Evolutionary conservation across 2,888 invertebrate genomes (phyloP).

Genomic region (Abscondita cerata): DNA sequence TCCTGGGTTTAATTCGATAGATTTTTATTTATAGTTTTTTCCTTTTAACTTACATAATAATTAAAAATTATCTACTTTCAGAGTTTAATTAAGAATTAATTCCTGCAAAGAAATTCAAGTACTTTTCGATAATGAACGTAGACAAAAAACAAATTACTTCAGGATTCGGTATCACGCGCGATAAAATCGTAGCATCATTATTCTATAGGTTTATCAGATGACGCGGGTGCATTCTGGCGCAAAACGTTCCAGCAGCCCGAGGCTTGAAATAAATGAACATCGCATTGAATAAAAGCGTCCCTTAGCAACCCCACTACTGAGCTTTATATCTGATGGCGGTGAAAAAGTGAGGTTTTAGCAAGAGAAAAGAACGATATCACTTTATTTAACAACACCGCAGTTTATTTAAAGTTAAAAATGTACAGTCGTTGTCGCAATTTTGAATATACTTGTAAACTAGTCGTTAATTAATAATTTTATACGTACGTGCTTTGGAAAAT

Average conservation of each 20-base stretch:
- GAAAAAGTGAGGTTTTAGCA: conserved; percentile 39
- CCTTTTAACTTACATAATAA: no score
- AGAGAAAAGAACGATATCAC: conserved; percentile 35
- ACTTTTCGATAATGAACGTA: conserved; percentile 37
- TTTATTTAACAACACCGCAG: conserved; percentile 36
- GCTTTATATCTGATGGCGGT: conserved; percentile 46
- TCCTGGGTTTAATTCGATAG: no score
- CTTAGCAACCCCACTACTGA: conserved; percentile 47
- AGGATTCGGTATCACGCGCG: conserved; percentile 46
- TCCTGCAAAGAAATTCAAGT: conserved; percentile 14
- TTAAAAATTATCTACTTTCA: no score
- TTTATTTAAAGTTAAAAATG: conserved; percentile 32
- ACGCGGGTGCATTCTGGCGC: conserved; percentile 44
- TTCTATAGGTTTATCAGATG: conserved; percentile 43
- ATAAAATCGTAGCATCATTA: conserved; percentile 49
- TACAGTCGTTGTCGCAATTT: conserved; percentile 18
- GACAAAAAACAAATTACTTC: conserved; percentile 46
- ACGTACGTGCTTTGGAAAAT: not conserved
- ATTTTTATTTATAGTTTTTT: no score
- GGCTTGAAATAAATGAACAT: conserved; percentile 50
- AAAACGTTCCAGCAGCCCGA: conserved; percentile 40
- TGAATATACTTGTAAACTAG: not conserved
- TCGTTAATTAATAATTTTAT: not conserved
- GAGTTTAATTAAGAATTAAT: no score
- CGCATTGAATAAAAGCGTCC: conserved; percentile 52